These are phyloP conservation scores for Phoebastria nigripes DNA, from an alignment of 2,797 vertebrate species.

Conservation along the genomic window DNA sequence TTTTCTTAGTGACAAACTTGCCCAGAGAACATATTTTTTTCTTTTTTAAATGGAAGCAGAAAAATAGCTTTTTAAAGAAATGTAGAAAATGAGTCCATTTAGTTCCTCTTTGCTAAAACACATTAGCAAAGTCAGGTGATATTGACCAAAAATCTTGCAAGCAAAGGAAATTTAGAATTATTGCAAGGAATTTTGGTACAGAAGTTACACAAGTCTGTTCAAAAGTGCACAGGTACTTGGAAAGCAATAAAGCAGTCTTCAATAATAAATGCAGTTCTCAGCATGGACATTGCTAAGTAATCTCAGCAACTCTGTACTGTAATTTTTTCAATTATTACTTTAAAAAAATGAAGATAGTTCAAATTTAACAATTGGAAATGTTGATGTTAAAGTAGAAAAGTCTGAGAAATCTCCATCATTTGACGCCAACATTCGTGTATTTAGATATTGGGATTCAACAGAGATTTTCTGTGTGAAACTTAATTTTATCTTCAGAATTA, in stretches of 20 bases:
- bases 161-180: background rate
- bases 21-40: background rate
- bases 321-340: background rate
- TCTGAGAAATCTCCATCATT: background rate
- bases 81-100: background rate
- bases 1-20: background rate
- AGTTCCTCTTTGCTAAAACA: background rate
- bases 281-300: background rate
- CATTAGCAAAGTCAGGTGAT: background rate
- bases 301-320: background rate
- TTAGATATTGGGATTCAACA: background rate
- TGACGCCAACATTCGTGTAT: background rate
- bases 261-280: background rate
- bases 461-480: background rate
- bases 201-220: background rate
- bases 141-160: background rate
- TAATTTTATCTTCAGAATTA: background rate
- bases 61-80: background rate
- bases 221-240: background rate
- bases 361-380: background rate
- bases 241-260: background rate
- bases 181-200: background rate
- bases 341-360: background rate
- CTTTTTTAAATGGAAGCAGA: background rate
- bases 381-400: background rate